Evolutionary conservation across 2,888 invertebrate genomes (phyloP).

Genomic region (Lottia gigantea): DNA sequence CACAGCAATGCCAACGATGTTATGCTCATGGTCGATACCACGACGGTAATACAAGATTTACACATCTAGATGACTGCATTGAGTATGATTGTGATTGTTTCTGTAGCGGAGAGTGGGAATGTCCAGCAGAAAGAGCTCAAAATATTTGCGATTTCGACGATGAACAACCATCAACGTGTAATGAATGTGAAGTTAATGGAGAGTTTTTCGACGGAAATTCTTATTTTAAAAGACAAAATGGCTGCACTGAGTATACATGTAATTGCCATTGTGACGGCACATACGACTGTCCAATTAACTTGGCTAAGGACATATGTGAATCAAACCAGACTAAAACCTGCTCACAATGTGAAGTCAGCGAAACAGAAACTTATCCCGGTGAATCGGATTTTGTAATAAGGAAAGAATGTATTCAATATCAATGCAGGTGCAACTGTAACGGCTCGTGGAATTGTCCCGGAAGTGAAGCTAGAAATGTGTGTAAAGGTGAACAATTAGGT

Average conservation of each 20-base stretch:
- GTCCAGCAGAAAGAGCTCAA: constrained; percentile 38
- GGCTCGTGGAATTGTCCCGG: constrained; percentile 56
- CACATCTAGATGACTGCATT: constrained; percentile 45
- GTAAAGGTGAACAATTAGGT: constrained; percentile 24
- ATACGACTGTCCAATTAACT: constrained; percentile 47
- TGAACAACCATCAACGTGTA: constrained; percentile 33
- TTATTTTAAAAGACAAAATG: constrained; percentile 38
- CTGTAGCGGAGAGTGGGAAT: constrained; percentile 50
- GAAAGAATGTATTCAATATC: constrained; percentile 48
- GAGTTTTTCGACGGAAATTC: constrained; percentile 28
- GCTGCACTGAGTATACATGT: constrained; percentile 45
- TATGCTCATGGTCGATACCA: constrained; percentile 40
- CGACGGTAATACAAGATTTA: constrained; percentile 41
- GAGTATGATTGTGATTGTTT: constrained; percentile 53
- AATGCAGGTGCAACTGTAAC: constrained; percentile 56
- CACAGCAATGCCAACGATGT: constrained; percentile 37
- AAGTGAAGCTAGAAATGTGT: constrained; percentile 43
- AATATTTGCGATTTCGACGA: constrained; percentile 39
- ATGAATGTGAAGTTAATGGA: constrained; percentile 41
- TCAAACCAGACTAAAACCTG: constrained; percentile 15
- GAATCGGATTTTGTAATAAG: constrained; percentile 45
- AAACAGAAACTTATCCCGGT: constrained; percentile 33
- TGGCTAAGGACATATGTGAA: constrained; percentile 38
- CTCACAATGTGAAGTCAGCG: constrained; percentile 28
- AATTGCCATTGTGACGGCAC: constrained; percentile 53